These are phyloP conservation scores for Drosophila lowei DNA, from an alignment of 1,140 invertebrate genomes.

Conservation along the genomic window DNA sequence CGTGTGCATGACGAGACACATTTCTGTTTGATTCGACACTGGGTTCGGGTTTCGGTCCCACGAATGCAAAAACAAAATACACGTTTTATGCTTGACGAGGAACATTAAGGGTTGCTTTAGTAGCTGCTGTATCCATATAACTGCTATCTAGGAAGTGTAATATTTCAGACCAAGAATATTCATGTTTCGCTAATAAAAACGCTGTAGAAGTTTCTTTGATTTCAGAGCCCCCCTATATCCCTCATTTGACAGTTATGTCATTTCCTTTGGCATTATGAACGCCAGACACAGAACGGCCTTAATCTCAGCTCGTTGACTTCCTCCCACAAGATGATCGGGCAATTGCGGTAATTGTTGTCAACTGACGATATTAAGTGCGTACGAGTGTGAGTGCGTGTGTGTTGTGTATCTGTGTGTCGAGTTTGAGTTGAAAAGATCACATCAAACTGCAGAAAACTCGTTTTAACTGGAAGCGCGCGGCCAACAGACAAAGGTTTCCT, in stretches of 20 bases:
- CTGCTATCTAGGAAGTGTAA: too few species aligned
- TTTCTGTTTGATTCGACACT: too few species aligned
- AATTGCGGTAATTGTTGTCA: slow-evolving; percentile 67
- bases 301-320: slow-evolving; percentile 69
- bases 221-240: too few species aligned
- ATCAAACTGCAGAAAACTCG: slow-evolving; percentile 40
- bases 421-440: slow-evolving; percentile 36
- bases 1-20: too few species aligned
- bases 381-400: slow-evolving; percentile 4
- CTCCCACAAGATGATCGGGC: slow-evolving; percentile 59
- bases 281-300: slow-evolving; percentile 30
- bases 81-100: too few species aligned
- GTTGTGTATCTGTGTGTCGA: slow-evolving; percentile 20
- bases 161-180: too few species aligned
- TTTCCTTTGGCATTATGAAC: slow-evolving; percentile 36
- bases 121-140: too few species aligned
- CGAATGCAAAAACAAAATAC: too few species aligned
- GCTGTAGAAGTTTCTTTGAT: too few species aligned
- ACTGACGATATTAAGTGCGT: slow-evolving; percentile 58
- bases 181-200: too few species aligned
- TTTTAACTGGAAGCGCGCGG: slow-evolving; percentile 41
- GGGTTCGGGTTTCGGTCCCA: too few species aligned
- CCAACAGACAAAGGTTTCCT: slow-evolving; percentile 21
- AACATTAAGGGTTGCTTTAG: too few species aligned
- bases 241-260: slow-evolving; percentile 60